Evolutionary conservation across 2,113 vertebrate genomes (phyloP), one percentile per base, ranked within the genome.

Genomic region (Bujurquina vittata): DNA sequence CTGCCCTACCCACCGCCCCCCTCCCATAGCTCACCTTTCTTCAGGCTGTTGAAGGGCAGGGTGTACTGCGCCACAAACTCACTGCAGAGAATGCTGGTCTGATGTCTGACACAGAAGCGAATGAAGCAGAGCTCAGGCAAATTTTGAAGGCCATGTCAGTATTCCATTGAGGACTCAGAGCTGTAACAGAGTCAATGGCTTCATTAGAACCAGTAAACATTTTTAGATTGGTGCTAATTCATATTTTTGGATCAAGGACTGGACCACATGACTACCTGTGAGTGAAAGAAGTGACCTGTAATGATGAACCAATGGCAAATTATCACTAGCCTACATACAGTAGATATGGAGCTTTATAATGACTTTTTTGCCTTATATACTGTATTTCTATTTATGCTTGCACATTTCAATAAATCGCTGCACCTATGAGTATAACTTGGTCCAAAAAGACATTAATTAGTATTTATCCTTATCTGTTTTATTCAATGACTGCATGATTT

Each of bases 51-150:
- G 85, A 98, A 87, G 82, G 97, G 97, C 88, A 97, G 87, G 4
- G 96, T 97, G 88, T 96, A 98, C 88, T 98, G 97, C 35, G 96
- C 97, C 15, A 98, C 94, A 84, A 97, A 97, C 18, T 97, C 96
- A 5, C 94, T 97, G 87, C 78, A 86, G 49, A 91, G 15, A 56
- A 97, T 7, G 31, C 95, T 90, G 4, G 93, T 69, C 78, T 96
- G 96, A 84, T 95, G 96, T 74, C 96, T 85, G 56, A 97, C 95
- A 83, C 93, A 94, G 93, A 98, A 97, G 46, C 96, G 97, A 72
- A 98, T 56, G 79, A 97, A 57, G 74, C 97, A 96, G 81, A 98
- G 88, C 75, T 98, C 97, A 11, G 97, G 97, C 49, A 92, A 65
- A 97, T 43, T 15, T 4, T 90, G 82, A 99, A 97, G 75, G 92